Evolutionary conservation across 2,888 invertebrate species (phyloP), one percentile per base, ranked within the genome.

Genomic region (Loripinus fragilis): DNA sequence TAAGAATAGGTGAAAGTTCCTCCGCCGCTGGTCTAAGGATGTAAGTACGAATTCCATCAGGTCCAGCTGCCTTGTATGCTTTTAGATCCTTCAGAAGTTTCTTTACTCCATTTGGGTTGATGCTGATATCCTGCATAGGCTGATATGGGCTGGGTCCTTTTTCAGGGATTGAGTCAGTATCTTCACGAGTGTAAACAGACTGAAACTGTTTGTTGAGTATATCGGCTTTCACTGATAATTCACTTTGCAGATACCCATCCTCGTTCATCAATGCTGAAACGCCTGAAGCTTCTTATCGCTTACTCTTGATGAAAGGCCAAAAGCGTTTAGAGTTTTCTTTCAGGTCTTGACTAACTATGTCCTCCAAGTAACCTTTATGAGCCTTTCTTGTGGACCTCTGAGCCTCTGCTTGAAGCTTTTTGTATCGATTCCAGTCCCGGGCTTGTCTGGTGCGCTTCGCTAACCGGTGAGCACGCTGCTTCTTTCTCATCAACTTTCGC

Each of bases 291-390:
- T 67, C 74, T 25, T 25, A 35, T 7, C 45, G 45, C 38, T 74
- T 74, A 45, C 33, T 38, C 23, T 74, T 74, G 25, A 74, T 74
- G 55, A 42, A 67, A 38, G 74, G 20, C 74, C 74, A 74, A 38
- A 74, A 74, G 20, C 67, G 45, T 25, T 74, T 74, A 15, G 66
- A 33, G 33, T 17, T 60, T 30, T 33, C 33, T 20, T 33, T 60
- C 2, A 8, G 17, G 60, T 60, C 60, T 33, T 20, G 5, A 17
- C 60, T 60, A 5, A 30, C 30, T 7, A 60, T 33, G 33, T 60
- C 60, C 20, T 60, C 33, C 60, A 60, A 33, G 23, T 33, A 60
- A 17, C 33, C 23, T 33, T 33, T 60, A 33, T 60, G 60, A 17
- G 60, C 33, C n/a, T 10, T 60, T 20, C 60, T 30, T 17, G 20